A percentile compares a stretch with the other conserved stretches of the same genome.
phyloP scores from a whole-genome alignment of 2,888 invertebrate genomes.

The Aphidius colemani region DNA sequence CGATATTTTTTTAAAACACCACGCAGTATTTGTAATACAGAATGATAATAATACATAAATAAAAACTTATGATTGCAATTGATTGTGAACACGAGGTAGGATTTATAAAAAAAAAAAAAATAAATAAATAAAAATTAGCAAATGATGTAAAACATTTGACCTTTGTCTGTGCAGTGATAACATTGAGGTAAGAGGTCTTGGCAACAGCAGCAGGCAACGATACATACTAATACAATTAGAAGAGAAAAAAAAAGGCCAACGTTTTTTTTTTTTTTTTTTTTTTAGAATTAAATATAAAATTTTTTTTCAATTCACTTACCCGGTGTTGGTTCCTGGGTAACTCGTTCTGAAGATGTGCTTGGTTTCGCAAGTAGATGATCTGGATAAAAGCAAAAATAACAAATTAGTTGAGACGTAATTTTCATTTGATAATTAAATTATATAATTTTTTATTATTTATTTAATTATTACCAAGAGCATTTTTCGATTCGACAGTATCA shows the following conservation, averaged over 20 bases:
- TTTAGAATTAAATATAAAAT: conserved; percentile 16
- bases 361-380: conserved; percentile 60
- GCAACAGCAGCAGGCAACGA: conserved; percentile 40
- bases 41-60: too few relatives aligned
- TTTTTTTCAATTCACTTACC: conserved; percentile 50
- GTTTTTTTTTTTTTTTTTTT: not conserved
- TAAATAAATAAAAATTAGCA: not conserved
- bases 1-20: too few relatives aligned
- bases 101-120: conserved; percentile 6
- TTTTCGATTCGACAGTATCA: conserved; percentile 50
- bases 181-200: conserved; percentile 19
- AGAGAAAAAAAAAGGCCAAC: too few relatives aligned
- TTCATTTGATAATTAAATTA: not conserved
- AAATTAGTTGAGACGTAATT: not conserved
- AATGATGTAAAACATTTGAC: conserved; percentile 1
- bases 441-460: not conserved
- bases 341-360: conserved; percentile 57
- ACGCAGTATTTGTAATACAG: too few relatives aligned
- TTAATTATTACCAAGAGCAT: conserved; percentile 44
- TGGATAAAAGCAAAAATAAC: conserved; percentile 30
- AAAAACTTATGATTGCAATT: too few relatives aligned
- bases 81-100: too few relatives aligned
- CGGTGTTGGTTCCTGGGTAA: conserved; percentile 58
- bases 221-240: conserved; percentile 31
- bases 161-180: conserved; percentile 15